Evolutionary conservation across 2,888 invertebrate species (phyloP).

Genomic region (Drosophila acutilabella): DNA sequence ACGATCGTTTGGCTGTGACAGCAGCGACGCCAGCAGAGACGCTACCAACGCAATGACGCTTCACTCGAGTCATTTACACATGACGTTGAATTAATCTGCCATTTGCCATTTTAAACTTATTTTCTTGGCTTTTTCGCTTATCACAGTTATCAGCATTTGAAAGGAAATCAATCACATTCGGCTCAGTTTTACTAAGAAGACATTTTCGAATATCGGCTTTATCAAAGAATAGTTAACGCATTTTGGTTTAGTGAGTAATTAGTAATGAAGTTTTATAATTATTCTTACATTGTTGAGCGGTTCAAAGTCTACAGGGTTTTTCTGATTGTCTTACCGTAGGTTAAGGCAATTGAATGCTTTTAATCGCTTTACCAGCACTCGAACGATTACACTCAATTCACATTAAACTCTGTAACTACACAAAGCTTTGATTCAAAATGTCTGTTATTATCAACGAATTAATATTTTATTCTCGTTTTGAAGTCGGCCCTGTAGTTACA

Average conservation of each 20-base stretch:
- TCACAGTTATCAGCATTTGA: conserved; percentile 2
- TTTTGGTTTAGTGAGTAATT: background rate
- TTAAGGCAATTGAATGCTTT: conserved; percentile 17
- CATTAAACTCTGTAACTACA: background rate
- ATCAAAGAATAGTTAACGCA: background rate
- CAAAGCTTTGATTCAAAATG: too few relatives aligned
- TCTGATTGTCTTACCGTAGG: conserved; percentile 23
- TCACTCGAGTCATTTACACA: conserved; percentile 11
- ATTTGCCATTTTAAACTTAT: background rate
- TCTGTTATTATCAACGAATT: too few relatives aligned
- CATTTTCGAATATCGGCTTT: too few relatives aligned
- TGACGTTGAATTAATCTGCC: conserved; percentile 23
- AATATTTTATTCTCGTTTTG: too few relatives aligned
- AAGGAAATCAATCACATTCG: too few relatives aligned
- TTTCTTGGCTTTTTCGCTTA: conserved; percentile 18
- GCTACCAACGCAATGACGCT: conserved; percentile 12
- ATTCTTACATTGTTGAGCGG: background rate
- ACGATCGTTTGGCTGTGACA: conserved; percentile 23
- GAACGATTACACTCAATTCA: conserved; percentile 4
- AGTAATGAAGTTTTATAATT: background rate
- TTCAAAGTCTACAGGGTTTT: conserved; percentile 33
- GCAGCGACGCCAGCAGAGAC: conserved; percentile 12
- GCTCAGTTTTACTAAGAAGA: too few relatives aligned
- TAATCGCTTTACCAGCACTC: background rate
- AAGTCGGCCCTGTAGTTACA: too few relatives aligned